phyloP scores from a whole-genome alignment of 2,113 vertebrate genomes.

The Phrynocephalus versicolor region DNA sequence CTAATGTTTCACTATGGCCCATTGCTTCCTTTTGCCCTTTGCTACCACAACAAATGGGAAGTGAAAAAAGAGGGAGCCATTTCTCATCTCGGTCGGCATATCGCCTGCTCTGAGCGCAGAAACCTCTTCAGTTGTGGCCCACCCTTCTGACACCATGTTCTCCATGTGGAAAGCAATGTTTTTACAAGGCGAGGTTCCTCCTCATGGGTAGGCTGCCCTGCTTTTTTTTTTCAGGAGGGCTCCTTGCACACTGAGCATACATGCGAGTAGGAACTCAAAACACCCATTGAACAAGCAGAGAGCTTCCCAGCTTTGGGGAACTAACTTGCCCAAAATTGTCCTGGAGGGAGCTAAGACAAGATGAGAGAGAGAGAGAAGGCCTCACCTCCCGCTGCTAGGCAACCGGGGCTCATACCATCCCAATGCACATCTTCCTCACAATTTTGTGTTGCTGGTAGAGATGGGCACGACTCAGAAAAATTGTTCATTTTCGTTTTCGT shows the following conservation, averaged over 20 bases:
- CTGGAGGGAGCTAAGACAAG: neutral
- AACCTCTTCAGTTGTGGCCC: too few relatives aligned
- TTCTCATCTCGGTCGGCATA: conserved; percentile 34
- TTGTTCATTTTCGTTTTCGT: too few relatives aligned
- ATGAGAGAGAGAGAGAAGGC: neutral
- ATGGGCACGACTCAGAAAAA: too few relatives aligned
- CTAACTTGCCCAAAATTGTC: neutral
- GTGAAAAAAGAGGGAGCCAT: conserved; percentile 49
- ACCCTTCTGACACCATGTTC: too few relatives aligned
- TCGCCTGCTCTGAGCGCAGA: conserved; percentile 12
- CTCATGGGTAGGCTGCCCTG: too few relatives aligned
- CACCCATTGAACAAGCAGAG: neutral
- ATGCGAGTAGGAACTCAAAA: too few relatives aligned
- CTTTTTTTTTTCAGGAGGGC: too few relatives aligned
- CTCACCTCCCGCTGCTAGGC: neutral
- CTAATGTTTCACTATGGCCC: conserved; percentile 42
- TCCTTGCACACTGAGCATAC: too few relatives aligned
- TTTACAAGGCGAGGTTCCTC: too few relatives aligned
- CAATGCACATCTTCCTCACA: neutral
- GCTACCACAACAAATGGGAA: conserved; percentile 24
- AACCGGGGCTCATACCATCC: neutral
- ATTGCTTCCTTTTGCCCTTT: conserved; percentile 37
- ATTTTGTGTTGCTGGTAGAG: neutral
- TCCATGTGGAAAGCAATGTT: too few relatives aligned
- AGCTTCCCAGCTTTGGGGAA: neutral